phyloP scores from a whole-genome alignment of 2,113 vertebrate species.

The Shinisaurus crocodilurus region DNA sequence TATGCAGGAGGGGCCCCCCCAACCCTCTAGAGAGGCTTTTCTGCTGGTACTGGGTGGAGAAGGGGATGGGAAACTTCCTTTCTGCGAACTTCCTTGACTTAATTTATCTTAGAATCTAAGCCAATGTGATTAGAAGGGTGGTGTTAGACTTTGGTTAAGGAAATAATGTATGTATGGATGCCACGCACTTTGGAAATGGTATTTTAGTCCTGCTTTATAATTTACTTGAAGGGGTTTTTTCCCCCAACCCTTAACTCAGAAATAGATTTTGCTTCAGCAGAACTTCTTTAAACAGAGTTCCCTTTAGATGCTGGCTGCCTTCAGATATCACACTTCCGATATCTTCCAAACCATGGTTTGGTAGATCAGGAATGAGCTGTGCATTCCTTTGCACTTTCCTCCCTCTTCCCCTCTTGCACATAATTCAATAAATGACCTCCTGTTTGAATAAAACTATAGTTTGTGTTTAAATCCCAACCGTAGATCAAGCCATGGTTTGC shows the following conservation, averaged over 20 bases:
- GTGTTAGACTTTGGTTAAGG: background rate
- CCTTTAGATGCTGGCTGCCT: background rate
- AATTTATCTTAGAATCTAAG: background rate
- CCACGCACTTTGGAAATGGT: background rate
- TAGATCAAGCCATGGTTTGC: background rate
- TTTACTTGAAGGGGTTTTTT: background rate
- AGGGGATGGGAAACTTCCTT: background rate
- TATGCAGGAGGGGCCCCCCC: background rate
- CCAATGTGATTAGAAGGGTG: background rate
- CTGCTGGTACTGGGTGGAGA: background rate
- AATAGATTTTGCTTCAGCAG: background rate
- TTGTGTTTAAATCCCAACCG: background rate
- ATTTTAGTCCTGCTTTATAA: background rate
- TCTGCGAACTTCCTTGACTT: background rate
- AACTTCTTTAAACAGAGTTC: background rate
- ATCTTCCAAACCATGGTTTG: background rate
- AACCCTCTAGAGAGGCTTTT: background rate
- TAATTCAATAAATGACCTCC: background rate
- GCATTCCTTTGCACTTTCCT: background rate
- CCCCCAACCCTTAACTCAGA: background rate
- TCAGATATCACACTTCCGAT: background rate
- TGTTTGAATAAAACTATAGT: background rate
- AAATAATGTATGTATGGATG: too few species aligned
- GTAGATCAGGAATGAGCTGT: background rate
- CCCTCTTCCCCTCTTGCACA: background rate